Evolutionary conservation across 2,888 invertebrate genomes (phyloP).

Genomic region (Diarsia mendica): DNA sequence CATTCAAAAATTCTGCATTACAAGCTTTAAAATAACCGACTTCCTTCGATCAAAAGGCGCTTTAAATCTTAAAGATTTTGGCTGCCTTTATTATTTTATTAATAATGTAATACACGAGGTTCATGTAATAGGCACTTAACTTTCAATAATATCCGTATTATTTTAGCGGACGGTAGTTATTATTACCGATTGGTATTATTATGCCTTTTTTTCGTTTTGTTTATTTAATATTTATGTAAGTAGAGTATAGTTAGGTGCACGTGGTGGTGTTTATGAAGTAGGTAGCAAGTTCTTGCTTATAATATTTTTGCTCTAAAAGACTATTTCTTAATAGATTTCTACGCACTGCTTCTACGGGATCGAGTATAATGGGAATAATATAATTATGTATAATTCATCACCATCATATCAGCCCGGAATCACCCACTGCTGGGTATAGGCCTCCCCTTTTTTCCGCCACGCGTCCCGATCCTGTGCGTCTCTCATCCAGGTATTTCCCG

Average conservation of each 20-base stretch:
- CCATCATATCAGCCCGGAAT: no score
- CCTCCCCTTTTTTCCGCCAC: no score
- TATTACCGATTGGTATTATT: slow-evolving; percentile 20
- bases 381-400: no score
- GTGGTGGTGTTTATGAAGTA: neutral
- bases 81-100: slow-evolving; percentile 35
- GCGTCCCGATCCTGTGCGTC: no score
- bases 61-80: slow-evolving; percentile 19
- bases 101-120: slow-evolving; percentile 36
- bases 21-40: slow-evolving; percentile 35
- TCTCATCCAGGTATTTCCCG: no score
- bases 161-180: slow-evolving; percentile 22
- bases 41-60: slow-evolving; percentile 30
- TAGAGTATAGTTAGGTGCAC: neutral
- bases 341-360: neutral
- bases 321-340: neutral
- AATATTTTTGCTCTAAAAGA: neutral
- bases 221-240: slow-evolving; percentile 24
- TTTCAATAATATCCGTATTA: slow-evolving; percentile 55
- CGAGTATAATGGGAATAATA: no score
- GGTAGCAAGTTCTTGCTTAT: neutral
- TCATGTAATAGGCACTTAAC: slow-evolving; percentile 57
- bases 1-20: slow-evolving; percentile 25
- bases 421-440: no score
- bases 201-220: neutral